These are phyloP conservation scores for Leptobrachium ailaonicum DNA, from an alignment of 2,113 vertebrate species.

Conservation along the genomic window DNA sequence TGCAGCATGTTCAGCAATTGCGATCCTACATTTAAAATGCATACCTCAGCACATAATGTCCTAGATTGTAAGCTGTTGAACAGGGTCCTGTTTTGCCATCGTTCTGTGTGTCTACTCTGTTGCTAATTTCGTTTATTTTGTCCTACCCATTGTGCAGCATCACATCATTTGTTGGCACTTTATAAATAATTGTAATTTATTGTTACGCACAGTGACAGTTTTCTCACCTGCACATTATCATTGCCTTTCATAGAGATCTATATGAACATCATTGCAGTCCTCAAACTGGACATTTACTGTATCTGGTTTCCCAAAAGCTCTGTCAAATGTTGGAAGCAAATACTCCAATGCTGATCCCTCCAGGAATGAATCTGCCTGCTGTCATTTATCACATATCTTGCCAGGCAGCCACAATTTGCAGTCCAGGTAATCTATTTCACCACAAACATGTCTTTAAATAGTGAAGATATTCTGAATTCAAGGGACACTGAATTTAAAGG, in stretches of 20 bases:
- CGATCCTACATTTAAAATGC: no score
- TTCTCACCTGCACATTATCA: background rate
- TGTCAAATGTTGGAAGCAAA: constrained; percentile 85
- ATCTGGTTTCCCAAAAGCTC: constrained; percentile 78
- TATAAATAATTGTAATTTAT: background rate
- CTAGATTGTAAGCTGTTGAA: no score
- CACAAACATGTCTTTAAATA: no score
- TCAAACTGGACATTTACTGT: constrained; percentile 77
- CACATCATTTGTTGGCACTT: background rate
- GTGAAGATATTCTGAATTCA: no score
- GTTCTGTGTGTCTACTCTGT: background rate
- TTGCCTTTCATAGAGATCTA: constrained; percentile 67
- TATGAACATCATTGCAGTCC: constrained; percentile 76
- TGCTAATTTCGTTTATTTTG: no score
- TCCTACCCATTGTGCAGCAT: no score
- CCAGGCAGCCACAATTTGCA: constrained; percentile 84
- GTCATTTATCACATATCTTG: constrained; percentile 80
- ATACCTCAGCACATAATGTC: no score
- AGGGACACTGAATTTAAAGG: no score
- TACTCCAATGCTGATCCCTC: constrained; percentile 73
- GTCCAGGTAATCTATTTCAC: constrained; percentile 71
- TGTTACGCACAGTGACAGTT: no score
- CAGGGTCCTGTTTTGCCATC: no score
- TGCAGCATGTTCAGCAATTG: no score
- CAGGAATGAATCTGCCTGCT: constrained; percentile 75